Evolutionary conservation across 2,888 invertebrate species (phyloP), one percentile per base, ranked within the genome.

Genomic region (Morpho deidamia): DNA sequence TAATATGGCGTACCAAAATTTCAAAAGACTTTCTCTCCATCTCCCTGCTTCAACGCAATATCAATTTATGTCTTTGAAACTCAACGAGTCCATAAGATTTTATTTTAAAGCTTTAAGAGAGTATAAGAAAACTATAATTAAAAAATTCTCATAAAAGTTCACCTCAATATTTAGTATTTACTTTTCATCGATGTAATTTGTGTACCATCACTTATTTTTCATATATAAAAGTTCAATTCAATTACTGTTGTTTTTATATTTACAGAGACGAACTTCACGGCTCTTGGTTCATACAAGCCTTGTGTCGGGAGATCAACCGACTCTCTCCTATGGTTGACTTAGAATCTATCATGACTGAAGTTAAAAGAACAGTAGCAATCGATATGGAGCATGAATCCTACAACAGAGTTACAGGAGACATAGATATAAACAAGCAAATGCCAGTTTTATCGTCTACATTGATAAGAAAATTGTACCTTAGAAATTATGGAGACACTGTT

Each of bases 251-350:
- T 43, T 8, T 34, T 44, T 44, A 10, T 10, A 34, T 12, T 72
- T 73, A 3, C 70, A 83, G 83, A 55, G 68, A 77, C 48, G 70
- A 71, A 51, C 33, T 68, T 1, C n/a, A 66, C 39, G 86, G 86
- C 7, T 74, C 83, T 1, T 87, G 86, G 87, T 79, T 86, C 56
- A 78, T 87, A 9, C 87, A 86, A 49, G 71, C 78, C 0, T 64
- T 87, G 0, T 87, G 86, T 61, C 64, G 61, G 8, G 78, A 81
- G 58, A 82, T 87, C 14, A 63, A 74, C 7, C 51, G 69, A 11
- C 58, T 78, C 3, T 68, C 81, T 0, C 35, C 62, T 0, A 68
- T 66, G 0, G 62, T 70, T 1, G 85, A 87, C 46, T 53, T 87
- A 0, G 79, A 79, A 56, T 72, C 83, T 0, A 87, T 87, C 8